These are phyloP conservation scores for Drosophila bipectinata DNA, from an alignment of 1,140 invertebrate genomes.

Conservation along the genomic window DNA sequence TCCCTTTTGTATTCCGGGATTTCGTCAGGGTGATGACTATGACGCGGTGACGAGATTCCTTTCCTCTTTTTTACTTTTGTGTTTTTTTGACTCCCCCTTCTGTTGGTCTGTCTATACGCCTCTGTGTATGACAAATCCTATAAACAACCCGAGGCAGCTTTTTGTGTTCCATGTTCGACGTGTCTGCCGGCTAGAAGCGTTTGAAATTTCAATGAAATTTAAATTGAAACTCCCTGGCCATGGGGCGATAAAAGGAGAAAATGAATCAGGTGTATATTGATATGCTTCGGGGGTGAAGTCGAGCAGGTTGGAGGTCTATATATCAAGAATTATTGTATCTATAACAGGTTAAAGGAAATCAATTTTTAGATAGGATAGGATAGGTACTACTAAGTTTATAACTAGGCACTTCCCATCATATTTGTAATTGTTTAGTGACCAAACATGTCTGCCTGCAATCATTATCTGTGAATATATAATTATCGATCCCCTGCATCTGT, in stretches of 20 bases:
- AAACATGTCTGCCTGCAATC: not conserved
- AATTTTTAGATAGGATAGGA: not conserved
- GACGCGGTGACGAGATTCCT: conserved; percentile 54
- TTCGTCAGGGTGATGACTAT: conserved; percentile 62
- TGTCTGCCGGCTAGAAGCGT: conserved; percentile 49
- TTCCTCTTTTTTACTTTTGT: conserved; percentile 17
- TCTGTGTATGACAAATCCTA: conserved; percentile 65
- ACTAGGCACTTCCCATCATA: not conserved
- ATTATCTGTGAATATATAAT: conserved; percentile 19
- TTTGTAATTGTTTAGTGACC: not conserved
- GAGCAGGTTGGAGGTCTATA: not conserved
- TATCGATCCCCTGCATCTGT: conserved; percentile 32
- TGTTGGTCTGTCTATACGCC: conserved; percentile 10
- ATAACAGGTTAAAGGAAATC: not conserved
- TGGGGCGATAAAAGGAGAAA: conserved; percentile 25
- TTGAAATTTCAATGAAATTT: conserved; percentile 79
- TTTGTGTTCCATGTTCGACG: conserved; percentile 41
- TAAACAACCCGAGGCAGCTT: conserved; percentile 67
- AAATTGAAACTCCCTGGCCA: conserved; percentile 59
- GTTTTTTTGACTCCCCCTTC: conserved; percentile 15
- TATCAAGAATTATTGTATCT: not conserved
- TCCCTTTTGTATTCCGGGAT: conserved; percentile 36
- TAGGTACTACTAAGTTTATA: too few relatives aligned
- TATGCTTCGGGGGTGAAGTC: conserved; percentile 5
- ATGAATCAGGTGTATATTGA: conserved; percentile 30